Conservation (phyloP, 2,888 invertebrate species). For the Tetrapedia diversipes region DNA sequence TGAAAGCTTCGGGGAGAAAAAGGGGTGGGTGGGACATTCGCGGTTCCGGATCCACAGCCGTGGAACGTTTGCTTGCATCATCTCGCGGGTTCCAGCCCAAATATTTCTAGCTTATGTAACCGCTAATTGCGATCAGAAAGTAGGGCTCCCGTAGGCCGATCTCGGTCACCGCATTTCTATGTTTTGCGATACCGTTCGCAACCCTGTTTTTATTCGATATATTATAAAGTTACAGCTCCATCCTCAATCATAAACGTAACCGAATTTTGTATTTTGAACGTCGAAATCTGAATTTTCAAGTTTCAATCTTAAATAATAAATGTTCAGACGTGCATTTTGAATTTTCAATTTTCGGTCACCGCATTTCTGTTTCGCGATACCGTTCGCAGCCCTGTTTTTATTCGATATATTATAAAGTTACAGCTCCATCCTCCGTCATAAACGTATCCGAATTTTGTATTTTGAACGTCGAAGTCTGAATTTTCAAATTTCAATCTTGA, state of each 20-base stretch:
- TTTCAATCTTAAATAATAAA: no score
- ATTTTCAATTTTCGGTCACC: no score
- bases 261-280: no score
- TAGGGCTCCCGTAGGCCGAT: constrained; percentile 34
- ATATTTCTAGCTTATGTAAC: constrained; percentile 51
- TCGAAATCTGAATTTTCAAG: no score
- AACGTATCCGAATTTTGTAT: no score
- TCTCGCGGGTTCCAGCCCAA: constrained; percentile 50
- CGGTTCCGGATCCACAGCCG: constrained; percentile 44
- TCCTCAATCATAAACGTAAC: no score
- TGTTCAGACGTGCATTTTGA: no score
- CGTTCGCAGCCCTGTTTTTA: not conserved
- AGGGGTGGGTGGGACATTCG: constrained; percentile 34
- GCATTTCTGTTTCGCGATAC: not conserved
- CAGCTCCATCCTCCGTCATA: no score
- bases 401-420: no score
- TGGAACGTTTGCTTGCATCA: constrained; percentile 47
- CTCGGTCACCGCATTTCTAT: constrained; percentile 21
- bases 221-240: no score
- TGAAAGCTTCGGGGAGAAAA: constrained; percentile 19
- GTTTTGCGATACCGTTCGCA: not conserved
- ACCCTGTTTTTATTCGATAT: not conserved
- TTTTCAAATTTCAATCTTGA: no score
- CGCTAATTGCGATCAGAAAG: constrained; percentile 55
- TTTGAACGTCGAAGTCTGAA: no score